Conservation (phyloP, 2,113 vertebrate species). For the Chaetorhynchus papuensis region DNA sequence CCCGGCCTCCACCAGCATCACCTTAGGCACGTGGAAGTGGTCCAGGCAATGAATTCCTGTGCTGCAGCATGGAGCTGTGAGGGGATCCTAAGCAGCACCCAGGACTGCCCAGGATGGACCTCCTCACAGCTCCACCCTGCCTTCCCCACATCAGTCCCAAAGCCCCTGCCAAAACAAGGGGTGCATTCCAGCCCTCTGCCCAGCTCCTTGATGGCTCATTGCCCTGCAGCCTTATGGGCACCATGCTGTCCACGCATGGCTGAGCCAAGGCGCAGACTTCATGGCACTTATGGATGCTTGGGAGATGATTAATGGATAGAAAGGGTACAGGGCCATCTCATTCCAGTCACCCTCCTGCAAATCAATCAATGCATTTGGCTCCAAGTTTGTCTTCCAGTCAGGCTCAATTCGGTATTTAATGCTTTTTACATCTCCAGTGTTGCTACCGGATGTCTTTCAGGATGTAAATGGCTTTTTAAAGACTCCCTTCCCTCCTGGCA, state of each 20-base stretch:
- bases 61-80: not conserved
- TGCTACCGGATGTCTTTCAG: not conserved
- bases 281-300: not conserved
- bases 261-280: not conserved
- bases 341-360: not conserved
- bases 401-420: not conserved
- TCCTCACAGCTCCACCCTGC: not conserved
- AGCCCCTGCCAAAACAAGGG: not conserved
- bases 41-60: rapidly evolving
- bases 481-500: not conserved
- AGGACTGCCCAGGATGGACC: not conserved
- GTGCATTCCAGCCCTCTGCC: not conserved
- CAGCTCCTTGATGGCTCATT: not conserved
- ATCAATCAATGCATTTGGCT: not conserved
- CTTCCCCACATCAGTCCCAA: not conserved
- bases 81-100: not conserved
- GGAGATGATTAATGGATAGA: not conserved
- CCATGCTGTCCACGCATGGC: not conserved
- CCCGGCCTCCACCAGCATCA: rapidly evolving
- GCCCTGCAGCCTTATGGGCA: not conserved
- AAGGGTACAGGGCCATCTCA: not conserved
- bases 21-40: not conserved
- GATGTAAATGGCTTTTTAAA: constrained; percentile 27
- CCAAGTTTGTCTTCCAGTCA: constrained; percentile 1
- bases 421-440: not conserved